Conservation (phyloP, 1,140 invertebrate genomes). For the Drosophila nigromelanica region DNA sequence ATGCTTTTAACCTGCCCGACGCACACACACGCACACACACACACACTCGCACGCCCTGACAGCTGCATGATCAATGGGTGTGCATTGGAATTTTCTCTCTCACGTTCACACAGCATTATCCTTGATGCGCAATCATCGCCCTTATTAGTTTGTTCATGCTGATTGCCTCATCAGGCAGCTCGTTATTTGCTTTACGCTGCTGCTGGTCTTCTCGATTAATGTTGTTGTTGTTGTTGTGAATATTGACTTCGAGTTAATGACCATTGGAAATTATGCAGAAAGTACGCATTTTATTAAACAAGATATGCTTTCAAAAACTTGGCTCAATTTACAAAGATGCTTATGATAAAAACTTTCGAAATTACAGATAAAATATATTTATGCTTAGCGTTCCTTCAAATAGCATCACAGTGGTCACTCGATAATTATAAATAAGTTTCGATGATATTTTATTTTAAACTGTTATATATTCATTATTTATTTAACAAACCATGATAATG, state of each 20-base stretch:
- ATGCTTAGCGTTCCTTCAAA: no score
- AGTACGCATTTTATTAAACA: slow-evolving; percentile 4
- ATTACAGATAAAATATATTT: not conserved
- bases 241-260: not conserved
- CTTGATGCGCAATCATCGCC: slow-evolving; percentile 20
- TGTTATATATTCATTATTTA: no score
- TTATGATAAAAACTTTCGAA: not conserved
- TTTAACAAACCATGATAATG: no score
- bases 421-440: no score
- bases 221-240: not conserved
- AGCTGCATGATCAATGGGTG: slow-evolving; percentile 33
- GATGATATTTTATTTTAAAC: no score
- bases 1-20: slow-evolving; percentile 14
- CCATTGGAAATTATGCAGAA: not conserved
- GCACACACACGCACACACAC: not conserved
- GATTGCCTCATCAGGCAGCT: slow-evolving; percentile 25
- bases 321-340: slow-evolving; percentile 1
- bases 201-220: not conserved
- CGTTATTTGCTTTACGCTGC: not conserved
- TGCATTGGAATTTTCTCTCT: slow-evolving; percentile 3
- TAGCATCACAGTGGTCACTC: no score
- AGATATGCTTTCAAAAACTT: no score
- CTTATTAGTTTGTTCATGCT: slow-evolving; percentile 39
- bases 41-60: slow-evolving; percentile 6
- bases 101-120: not conserved